Percentiles rank a stretch among this genome's conserved stretches.
Conservation (phyloP, 1,140 invertebrate genomes). For the Drosophila pallidifrons region DNA sequence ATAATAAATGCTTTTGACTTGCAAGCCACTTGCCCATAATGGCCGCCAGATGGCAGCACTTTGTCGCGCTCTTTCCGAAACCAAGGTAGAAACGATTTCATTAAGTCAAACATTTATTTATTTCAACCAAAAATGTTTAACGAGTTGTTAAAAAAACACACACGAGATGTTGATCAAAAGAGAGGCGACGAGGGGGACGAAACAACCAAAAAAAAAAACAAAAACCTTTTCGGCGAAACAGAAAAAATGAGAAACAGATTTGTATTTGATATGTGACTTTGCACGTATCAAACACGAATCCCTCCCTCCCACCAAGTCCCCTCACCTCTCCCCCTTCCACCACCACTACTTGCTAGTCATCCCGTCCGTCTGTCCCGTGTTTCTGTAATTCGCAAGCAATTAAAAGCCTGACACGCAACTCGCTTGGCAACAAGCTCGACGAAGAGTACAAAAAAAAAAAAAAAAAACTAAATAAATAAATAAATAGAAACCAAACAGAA, state of each 20-base stretch:
- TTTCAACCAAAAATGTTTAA: slow-evolving; percentile 36
- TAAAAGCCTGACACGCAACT: slow-evolving; percentile 59
- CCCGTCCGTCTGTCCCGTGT: slow-evolving; percentile 51
- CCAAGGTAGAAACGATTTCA: slow-evolving; percentile 14
- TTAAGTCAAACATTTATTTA: slow-evolving; percentile 37
- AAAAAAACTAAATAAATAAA: background rate
- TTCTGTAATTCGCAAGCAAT: slow-evolving; percentile 79
- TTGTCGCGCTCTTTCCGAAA: background rate
- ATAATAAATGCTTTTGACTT: slow-evolving; percentile 1
- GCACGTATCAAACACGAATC: slow-evolving; percentile 61
- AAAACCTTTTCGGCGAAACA: slow-evolving; percentile 58
- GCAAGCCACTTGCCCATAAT: background rate
- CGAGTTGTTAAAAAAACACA: slow-evolving; percentile 20
- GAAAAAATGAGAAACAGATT: slow-evolving; percentile 46
- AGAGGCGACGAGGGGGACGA: background rate
- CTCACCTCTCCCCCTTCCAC: background rate
- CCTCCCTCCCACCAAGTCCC: background rate
- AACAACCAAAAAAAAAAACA: slow-evolving; percentile 1
- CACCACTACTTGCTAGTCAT: no score
- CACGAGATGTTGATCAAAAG: background rate
- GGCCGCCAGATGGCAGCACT: slow-evolving; percentile 2
- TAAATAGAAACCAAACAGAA: slow-evolving; percentile 15
- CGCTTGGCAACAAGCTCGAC: slow-evolving; percentile 66
- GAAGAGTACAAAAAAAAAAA: slow-evolving; percentile 38
- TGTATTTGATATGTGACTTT: slow-evolving; percentile 49